Conservation (phyloP, 1,140 invertebrate species). For the Sycophila sp. region DNA sequence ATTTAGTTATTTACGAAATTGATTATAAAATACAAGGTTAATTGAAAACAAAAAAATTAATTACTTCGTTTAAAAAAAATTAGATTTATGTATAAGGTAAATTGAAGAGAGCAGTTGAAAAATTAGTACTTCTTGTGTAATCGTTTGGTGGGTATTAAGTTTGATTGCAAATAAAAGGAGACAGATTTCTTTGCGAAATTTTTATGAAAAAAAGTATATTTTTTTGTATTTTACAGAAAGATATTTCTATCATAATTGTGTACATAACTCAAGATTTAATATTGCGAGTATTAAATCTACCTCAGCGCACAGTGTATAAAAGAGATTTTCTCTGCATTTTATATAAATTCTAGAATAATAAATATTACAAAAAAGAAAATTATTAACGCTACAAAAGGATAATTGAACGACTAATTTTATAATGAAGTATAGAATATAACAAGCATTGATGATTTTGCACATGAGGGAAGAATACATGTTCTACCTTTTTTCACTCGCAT, state of each 20-base stretch:
- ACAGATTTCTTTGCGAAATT: background rate
- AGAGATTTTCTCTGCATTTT: slow-evolving; percentile 8
- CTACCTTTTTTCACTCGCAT: slow-evolving; percentile 40
- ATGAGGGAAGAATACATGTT: slow-evolving; percentile 39
- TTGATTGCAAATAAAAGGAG: too few relatives aligned
- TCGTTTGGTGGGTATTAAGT: too few relatives aligned
- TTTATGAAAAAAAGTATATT: background rate
- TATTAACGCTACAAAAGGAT: too few relatives aligned
- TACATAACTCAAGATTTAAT: slow-evolving; percentile 24
- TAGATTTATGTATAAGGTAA: too few relatives aligned
- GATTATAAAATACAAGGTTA: too few relatives aligned
- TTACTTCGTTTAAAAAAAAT: too few relatives aligned
- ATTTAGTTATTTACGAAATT: too few relatives aligned
- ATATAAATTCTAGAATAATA: slow-evolving; percentile 9
- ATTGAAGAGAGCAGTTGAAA: too few relatives aligned
- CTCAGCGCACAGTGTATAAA: slow-evolving; percentile 13
- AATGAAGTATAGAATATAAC: too few relatives aligned
- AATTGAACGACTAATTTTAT: too few relatives aligned
- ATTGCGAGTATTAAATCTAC: slow-evolving; percentile 31
- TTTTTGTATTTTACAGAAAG: background rate
- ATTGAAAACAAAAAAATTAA: too few relatives aligned
- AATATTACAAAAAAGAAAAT: slow-evolving; percentile 9
- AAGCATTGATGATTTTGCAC: slow-evolving; percentile 33
- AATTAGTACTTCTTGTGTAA: too few relatives aligned
- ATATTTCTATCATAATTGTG: slow-evolving; percentile 6